A percentile compares a stretch with the other conserved stretches of the same genome.
Evolutionary conservation across 2,113 vertebrate species (phyloP).

Genomic region (Ageneiosus marmoratus): DNA sequence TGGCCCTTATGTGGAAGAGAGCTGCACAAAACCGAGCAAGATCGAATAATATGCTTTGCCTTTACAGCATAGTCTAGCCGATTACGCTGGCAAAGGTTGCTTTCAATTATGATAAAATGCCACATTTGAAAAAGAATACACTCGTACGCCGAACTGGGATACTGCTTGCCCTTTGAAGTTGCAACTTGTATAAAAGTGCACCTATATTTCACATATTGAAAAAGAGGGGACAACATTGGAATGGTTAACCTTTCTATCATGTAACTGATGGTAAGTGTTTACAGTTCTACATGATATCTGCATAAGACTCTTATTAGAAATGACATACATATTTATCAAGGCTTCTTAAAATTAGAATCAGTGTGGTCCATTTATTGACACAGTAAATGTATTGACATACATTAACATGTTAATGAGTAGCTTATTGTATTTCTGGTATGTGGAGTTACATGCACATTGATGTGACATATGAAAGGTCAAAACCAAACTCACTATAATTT

Average conservation of each 20-base stretch:
- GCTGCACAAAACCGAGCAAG: conserved; percentile 3
- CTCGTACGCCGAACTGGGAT: conserved; percentile 14
- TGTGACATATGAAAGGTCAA: background rate
- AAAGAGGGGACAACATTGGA: background rate
- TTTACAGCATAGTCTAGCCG: background rate
- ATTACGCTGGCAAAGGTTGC: conserved; percentile 7
- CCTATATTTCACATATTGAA: background rate
- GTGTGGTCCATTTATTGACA: too few species aligned
- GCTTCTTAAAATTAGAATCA: background rate
- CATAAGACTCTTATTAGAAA: background rate
- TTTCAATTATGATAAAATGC: conserved; percentile 50
- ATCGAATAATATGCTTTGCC: conserved; percentile 15
- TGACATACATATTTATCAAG: background rate
- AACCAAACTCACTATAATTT: background rate
- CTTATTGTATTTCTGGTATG: background rate
- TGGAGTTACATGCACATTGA: background rate
- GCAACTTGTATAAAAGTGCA: background rate
- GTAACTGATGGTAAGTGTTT: background rate
- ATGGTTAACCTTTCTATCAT: background rate
- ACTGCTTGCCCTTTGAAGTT: conserved; percentile 19
- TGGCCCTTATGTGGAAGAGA: conserved; percentile 1
- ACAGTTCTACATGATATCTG: background rate
- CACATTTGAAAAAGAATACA: conserved; percentile 29
- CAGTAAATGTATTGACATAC: background rate
- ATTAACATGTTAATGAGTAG: background rate